These are phyloP conservation scores for Zaprionus kolodkinae DNA, from an alignment of 1,140 invertebrate species.

Conservation along the genomic window DNA sequence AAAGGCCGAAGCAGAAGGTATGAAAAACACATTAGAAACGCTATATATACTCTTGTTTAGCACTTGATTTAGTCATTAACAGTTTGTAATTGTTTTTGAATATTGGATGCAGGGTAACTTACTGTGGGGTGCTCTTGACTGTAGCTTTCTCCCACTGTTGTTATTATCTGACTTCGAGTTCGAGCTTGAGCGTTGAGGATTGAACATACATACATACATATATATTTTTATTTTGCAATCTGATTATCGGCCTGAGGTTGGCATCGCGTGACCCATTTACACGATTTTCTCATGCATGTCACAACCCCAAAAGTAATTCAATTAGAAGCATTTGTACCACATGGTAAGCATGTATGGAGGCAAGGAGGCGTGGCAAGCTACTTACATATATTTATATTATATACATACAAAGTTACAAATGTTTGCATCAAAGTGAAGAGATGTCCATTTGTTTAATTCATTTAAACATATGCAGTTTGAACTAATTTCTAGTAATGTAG, in stretches of 20 bases:
- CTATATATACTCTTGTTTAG: no score
- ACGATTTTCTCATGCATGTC: constrained; percentile 18
- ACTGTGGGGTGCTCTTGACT: no score
- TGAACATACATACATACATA: background rate
- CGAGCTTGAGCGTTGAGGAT: constrained; percentile 3
- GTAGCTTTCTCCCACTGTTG: constrained; percentile 1
- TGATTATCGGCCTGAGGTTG: constrained; percentile 26
- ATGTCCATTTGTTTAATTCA: background rate
- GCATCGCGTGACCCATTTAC: constrained; percentile 24
- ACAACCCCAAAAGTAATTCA: constrained; percentile 7
- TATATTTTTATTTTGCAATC: constrained; percentile 23
- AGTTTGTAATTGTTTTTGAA: no score
- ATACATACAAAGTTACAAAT: background rate
- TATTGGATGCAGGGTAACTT: no score
- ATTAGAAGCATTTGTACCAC: background rate
- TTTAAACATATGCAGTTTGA: background rate
- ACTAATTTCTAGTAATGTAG: background rate
- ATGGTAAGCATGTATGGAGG: background rate
- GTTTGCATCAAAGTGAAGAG: background rate
- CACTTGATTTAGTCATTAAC: no score
- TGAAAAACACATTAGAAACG: no score
- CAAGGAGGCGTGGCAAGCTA: background rate
- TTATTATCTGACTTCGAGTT: background rate
- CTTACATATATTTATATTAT: no score
- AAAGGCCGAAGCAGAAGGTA: no score